Base-by-base conservation (phyloP, 2,888 invertebrate genomes). In the Teinopalpus imperialis region DNA sequence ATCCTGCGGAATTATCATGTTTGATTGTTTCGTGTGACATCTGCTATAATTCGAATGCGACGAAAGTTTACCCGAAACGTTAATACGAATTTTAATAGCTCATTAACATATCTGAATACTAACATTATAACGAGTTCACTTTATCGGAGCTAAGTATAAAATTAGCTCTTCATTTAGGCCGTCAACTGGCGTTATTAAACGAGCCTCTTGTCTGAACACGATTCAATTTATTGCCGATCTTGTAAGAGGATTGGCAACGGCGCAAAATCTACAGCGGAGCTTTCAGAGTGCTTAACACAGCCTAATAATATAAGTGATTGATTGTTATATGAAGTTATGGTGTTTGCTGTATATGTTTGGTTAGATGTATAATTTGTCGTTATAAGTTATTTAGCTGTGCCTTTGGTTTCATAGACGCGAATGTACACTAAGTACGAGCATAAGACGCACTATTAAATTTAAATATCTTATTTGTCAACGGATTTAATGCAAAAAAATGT, bases 171-270 rank as follows among this genome's bases (percentile, higher is more conserved):
- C 43, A 52, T 56, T 50, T 48, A 31, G 40, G 34, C 41, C 40
- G 42, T 52, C 50, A 50, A 48, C 45, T 35, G 46, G 44, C 52
- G 57, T 62, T 64, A 62, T 62, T 63, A 56, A 66, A 63, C 59
- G 60, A 30, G 54, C 49, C 52, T 41, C 61, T 63, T 63, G 61
- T 67, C 62, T 64, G 59, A 57, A 57, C 58, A 56, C 60, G 60
- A 61, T 65, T 59, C 57, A 65, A 66, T 70, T 66, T 53, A 60
- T 57, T 57, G 61, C 56, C 65, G 58, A 66, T 66, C 60, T 67
- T 59, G 60, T 56, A 41, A 58, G 57, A 54, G 60, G 51, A 62
- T 64, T 64, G 66, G 57, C 62, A 62, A 51, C 43, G 41, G 51
- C 43, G 42, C 54, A 57, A 56, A 53, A 54, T 49, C 50, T 49